phyloP scores from a whole-genome alignment of 1,140 invertebrate genomes.

The Oncopodura yosiiana region DNA sequence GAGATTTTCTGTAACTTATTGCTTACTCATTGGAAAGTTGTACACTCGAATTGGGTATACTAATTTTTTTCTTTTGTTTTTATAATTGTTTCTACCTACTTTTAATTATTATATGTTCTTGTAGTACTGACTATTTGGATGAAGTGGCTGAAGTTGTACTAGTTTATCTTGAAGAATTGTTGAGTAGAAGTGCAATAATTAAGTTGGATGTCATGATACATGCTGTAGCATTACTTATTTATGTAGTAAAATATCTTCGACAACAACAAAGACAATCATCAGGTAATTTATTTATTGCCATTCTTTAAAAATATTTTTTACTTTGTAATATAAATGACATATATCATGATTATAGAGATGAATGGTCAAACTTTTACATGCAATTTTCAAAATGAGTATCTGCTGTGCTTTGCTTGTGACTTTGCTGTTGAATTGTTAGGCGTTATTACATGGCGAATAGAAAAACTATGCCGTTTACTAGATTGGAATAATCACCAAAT shows the following conservation, averaged over 20 bases:
- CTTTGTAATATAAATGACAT: background rate
- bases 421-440: constrained; percentile 21
- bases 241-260: no score
- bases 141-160: constrained; percentile 3
- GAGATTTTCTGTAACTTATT: background rate
- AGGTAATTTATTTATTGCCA: no score
- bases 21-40: background rate
- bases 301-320: no score
- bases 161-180: constrained; percentile 17
- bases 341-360: background rate
- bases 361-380: constrained; percentile 4
- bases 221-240: constrained; percentile 4
- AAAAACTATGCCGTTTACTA: background rate
- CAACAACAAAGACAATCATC: no score
- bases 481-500: constrained; percentile 20
- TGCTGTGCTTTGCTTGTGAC: background rate
- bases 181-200: background rate
- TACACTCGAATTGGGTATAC: constrained; percentile 21
- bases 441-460: background rate
- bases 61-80: background rate
- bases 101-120: background rate
- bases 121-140: constrained; percentile 6
- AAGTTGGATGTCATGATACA: constrained; percentile 2
- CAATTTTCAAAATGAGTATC: background rate
- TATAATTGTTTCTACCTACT: background rate